Evolutionary conservation across 2,888 invertebrate genomes (phyloP).

Genomic region (Agriopis aurantiaria): DNA sequence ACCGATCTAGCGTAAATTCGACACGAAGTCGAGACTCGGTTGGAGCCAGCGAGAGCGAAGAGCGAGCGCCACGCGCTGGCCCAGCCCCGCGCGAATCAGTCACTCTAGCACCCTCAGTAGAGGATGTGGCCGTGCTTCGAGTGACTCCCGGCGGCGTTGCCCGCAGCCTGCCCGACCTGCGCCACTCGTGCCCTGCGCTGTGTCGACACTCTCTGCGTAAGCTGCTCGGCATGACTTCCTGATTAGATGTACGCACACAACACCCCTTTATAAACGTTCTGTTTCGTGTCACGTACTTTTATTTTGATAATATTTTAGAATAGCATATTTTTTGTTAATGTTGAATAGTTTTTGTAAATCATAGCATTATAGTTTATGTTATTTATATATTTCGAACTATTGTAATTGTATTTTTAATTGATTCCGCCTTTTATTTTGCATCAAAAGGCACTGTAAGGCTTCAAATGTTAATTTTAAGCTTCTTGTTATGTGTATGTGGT

Average conservation of each 20-base stretch:
- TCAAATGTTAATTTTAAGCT: conserved; percentile 8
- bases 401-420: conserved; percentile 2
- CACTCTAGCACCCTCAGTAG: not conserved
- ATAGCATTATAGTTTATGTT: not conserved
- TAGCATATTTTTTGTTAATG: not conserved
- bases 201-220: conserved; percentile 61
- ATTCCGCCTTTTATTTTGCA: conserved; percentile 20
- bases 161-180: conserved; percentile 42
- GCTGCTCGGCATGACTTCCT: conserved; percentile 42
- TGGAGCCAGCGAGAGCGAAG: conserved; percentile 56
- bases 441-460: conserved; percentile 15
- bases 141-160: not conserved
- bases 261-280: conserved; percentile 14
- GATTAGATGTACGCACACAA: conserved; percentile 40
- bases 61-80: conserved; percentile 1
- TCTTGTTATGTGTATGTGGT: not conserved
- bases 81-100: not conserved
- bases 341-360: not conserved
- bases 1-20: conserved; percentile 64
- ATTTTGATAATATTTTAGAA: not conserved
- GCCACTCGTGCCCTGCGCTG: conserved; percentile 53
- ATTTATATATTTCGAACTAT: not conserved
- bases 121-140: not conserved
- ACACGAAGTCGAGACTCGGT: conserved; percentile 57
- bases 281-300: not conserved